phyloP scores from a whole-genome alignment of 1,140 invertebrate species.

The Aphaenogaster ashmeadi region DNA sequence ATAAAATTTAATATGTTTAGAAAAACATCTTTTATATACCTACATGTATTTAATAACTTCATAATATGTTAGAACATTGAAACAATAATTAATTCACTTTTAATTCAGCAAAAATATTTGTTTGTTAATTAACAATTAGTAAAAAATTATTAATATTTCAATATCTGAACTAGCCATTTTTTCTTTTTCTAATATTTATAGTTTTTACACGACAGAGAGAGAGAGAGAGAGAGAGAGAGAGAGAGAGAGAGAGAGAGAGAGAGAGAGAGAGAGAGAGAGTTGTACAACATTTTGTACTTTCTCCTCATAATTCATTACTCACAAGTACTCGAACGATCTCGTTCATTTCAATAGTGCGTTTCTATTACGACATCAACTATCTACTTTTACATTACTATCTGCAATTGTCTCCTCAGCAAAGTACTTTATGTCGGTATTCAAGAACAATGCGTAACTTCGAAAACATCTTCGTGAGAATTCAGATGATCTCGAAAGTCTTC shows the following conservation, averaged over 20 bases:
- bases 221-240: neutral
- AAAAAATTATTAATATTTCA: neutral
- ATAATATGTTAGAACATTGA: neutral
- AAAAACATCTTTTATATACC: neutral
- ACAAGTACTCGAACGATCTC: neutral
- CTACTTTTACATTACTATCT: neutral
- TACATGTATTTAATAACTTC: neutral
- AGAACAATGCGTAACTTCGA: conserved; percentile 60
- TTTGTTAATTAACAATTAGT: neutral
- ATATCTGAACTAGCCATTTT: neutral
- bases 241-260: neutral
- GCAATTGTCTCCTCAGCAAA: neutral
- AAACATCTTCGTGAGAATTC: conserved; percentile 58
- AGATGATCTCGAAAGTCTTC: conserved; percentile 71
- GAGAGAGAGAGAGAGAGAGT: neutral
- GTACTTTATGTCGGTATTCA: conserved; percentile 28
- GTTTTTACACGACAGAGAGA: neutral
- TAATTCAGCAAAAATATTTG: neutral
- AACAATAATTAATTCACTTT: neutral
- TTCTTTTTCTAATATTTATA: neutral
- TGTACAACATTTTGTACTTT: neutral
- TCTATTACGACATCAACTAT: conserved; percentile 18
- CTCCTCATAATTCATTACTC: neutral
- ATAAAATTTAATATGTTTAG: neutral
- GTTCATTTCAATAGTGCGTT: neutral